Conservation (phyloP, 2,888 invertebrate species). For the Drosophila paranaensis region DNA sequence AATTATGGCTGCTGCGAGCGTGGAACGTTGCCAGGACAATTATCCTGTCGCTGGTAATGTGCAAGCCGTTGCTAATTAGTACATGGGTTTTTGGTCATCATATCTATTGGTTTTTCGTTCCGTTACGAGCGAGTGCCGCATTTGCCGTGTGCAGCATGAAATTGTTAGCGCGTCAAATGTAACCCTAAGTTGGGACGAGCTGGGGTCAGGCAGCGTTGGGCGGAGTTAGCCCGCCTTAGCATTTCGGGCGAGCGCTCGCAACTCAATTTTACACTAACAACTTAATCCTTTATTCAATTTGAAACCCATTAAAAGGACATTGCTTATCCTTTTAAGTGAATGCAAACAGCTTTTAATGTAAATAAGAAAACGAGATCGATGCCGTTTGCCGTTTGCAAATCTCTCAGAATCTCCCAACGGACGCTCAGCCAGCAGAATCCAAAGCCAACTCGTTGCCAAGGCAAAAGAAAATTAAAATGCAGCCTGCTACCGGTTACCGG, state of each 20-base stretch:
- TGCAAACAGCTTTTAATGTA: constrained; percentile 85
- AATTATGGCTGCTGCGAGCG: constrained; percentile 26
- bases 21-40: constrained; percentile 59
- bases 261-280: constrained; percentile 85
- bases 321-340: constrained; percentile 85
- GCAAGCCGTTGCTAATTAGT: constrained; percentile 73
- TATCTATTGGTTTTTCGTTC: constrained; percentile 54
- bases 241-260: constrained; percentile 74
- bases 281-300: constrained; percentile 85
- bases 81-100: constrained; percentile 53
- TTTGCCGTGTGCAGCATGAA: constrained; percentile 57
- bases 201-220: constrained; percentile 1
- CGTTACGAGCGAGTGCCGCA: constrained; percentile 5
- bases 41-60: constrained; percentile 58
- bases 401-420: constrained; percentile 35
- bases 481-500: constrained; percentile 58
- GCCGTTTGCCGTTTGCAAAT: constrained; percentile 67
- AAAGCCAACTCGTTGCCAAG: constrained; percentile 26
- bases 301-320: constrained; percentile 85
- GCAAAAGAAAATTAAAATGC: constrained; percentile 74
- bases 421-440: constrained; percentile 5
- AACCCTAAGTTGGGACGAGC: constrained; percentile 41
- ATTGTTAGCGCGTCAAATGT: constrained; percentile 42
- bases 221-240: constrained; percentile 36
- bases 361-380: constrained; percentile 85